Evolutionary conservation across 1,140 invertebrate genomes (phyloP), one percentile per base, ranked within the genome.

Genomic region (Plutomurus gul): DNA sequence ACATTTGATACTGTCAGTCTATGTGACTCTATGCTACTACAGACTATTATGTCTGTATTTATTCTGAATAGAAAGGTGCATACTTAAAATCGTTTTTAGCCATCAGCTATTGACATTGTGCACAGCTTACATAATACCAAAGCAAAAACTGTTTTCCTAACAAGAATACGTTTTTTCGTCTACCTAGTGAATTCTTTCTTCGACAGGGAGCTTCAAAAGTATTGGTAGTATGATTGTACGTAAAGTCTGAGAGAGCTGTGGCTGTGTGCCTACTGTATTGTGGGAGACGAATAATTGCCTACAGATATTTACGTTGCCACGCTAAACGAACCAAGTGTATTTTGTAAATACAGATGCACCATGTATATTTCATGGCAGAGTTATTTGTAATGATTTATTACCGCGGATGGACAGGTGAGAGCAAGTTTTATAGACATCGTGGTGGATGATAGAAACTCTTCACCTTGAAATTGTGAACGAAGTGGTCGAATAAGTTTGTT

Each of bases 21-120:
- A 43, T 4, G n/a, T 43, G 39, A 1, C n/a, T 3, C 39, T 13
- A 13, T 43, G 39, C n/a, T 43, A 10, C 11, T n/a, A 3, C 11
- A 43, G 39, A 10, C 39, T 43, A 13, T 43, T 13, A 43, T 43
- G 46, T n/a, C n/a, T n/a, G 18, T 49, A 3, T 20, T 49, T 18
- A 3, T 7, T 7, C 27, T n/a, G 5, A 33, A 60, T 65, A 13
- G 16, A 65, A 33, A 30, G 10, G 22, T 30, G 13, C 25, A 2
- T 56, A 56, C 30, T 27, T n/a, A n/a, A n/a, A n/a, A n/a, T n/a
- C n/a, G n/a, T 56, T 56, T 56, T 13, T 65, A 65, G 56, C 56
- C 56, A 13, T n/a, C 30, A 65, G 56, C 56, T 65, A 65, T 65
- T 65, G 56, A 65, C 56, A 65, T 65, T 65, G 56, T 65, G 56